These are phyloP conservation scores for Smutsia temminckii DNA, from an alignment of 2,797 vertebrate species.

Conservation along the genomic window DNA sequence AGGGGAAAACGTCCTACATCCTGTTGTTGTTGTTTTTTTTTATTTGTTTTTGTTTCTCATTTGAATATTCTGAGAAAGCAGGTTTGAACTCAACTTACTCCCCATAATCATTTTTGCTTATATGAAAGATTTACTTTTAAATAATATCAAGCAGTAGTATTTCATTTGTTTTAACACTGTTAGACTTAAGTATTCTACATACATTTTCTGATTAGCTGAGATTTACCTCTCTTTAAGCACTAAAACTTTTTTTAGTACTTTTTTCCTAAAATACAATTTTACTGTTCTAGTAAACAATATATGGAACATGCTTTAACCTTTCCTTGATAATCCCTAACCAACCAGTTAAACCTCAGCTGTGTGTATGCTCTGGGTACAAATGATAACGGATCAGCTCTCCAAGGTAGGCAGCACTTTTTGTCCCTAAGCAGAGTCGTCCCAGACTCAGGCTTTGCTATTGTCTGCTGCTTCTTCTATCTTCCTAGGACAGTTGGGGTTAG, in stretches of 20 bases:
- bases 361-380: rapidly evolving
- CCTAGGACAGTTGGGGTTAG: background rate
- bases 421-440: background rate
- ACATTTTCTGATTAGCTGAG: background rate
- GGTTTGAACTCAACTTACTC: background rate
- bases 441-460: background rate
- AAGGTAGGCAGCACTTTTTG: rapidly evolving
- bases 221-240: background rate
- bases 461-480: background rate
- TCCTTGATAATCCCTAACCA: background rate
- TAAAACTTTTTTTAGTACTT: background rate
- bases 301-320: background rate
- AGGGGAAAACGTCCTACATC: background rate
- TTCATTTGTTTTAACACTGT: background rate
- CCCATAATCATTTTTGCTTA: background rate
- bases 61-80: background rate
- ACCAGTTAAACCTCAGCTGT: background rate
- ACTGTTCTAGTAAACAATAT: background rate
- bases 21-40: background rate
- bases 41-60: conserved; percentile 13
- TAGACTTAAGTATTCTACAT: background rate
- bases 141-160: background rate
- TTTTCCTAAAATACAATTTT: background rate
- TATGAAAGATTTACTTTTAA: background rate
- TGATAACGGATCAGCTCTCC: rapidly evolving